A percentile compares a stretch with the other conserved stretches of the same genome.
phyloP scores from a whole-genome alignment of 2,113 vertebrate species.

The Cygnus buccinator region DNA sequence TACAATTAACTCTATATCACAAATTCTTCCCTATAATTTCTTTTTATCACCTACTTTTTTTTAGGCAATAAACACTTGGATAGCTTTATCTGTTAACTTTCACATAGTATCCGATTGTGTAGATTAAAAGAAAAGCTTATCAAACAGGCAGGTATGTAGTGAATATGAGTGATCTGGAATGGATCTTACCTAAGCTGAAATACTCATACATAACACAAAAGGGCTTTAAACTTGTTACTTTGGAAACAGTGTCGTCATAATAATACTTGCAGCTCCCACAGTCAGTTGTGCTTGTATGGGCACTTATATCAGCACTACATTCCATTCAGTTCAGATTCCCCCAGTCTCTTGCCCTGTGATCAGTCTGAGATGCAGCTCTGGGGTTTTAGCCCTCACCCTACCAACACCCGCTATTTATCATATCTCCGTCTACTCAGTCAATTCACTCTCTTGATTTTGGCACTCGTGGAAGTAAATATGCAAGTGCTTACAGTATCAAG shows the following conservation, averaged over 20 bases:
- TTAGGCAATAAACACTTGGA: background rate
- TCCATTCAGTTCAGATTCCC: background rate
- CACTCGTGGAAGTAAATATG: background rate
- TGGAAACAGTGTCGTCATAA: background rate
- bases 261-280: background rate
- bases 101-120: background rate
- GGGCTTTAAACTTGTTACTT: background rate
- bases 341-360: background rate
- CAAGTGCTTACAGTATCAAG: background rate
- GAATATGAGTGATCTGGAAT: background rate
- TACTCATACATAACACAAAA: background rate
- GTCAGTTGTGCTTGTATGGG: background rate
- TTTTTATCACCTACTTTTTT: background rate
- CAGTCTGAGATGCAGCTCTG: background rate
- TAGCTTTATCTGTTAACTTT: background rate
- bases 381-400: background rate
- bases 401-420: background rate
- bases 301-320: background rate
- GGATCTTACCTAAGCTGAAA: background rate
- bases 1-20: background rate
- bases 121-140: background rate
- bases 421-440: background rate
- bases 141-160: background rate
- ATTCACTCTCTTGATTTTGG: background rate
- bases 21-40: background rate